Evolutionary conservation across 2,797 vertebrate species (phyloP).

Genomic region (Tenualosa thibaudeaui): DNA sequence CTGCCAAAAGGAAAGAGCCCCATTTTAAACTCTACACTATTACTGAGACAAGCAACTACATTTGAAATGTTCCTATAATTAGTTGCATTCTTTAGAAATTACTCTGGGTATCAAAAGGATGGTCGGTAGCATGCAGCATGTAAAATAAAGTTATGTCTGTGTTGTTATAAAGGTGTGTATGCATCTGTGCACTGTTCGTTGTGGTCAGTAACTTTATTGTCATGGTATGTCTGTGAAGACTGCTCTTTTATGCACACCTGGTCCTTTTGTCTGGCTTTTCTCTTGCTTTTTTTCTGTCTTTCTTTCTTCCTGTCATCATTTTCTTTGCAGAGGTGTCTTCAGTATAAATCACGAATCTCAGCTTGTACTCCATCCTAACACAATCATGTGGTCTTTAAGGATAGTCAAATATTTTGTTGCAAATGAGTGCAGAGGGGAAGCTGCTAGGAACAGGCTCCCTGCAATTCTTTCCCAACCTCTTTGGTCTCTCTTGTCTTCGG

Average conservation of each 20-base stretch:
- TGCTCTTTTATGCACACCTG: conserved; percentile 1
- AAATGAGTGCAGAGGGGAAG: background rate
- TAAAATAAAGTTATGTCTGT: background rate
- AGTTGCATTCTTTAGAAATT: background rate
- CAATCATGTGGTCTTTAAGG: background rate
- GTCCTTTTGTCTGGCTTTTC: background rate
- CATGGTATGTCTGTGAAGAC: conserved; percentile 21
- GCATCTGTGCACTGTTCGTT: conserved; percentile 52
- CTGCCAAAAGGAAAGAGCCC: background rate
- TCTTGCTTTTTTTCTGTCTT: background rate
- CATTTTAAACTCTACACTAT: background rate
- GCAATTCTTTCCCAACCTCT: background rate
- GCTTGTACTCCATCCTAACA: background rate
- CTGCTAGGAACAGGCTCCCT: background rate
- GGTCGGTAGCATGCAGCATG: background rate
- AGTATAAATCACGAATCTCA: background rate
- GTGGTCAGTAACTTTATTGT: conserved; percentile 49
- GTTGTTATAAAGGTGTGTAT: conserved; percentile 46
- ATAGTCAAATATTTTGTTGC: background rate
- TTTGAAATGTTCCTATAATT: background rate
- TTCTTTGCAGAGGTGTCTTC: background rate
- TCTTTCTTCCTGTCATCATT: background rate
- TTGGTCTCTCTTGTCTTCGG: background rate
- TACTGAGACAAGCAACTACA: background rate
- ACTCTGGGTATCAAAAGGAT: background rate